phyloP scores from a whole-genome alignment of 2,113 vertebrate species.

The Nycticebus coucang region DNA sequence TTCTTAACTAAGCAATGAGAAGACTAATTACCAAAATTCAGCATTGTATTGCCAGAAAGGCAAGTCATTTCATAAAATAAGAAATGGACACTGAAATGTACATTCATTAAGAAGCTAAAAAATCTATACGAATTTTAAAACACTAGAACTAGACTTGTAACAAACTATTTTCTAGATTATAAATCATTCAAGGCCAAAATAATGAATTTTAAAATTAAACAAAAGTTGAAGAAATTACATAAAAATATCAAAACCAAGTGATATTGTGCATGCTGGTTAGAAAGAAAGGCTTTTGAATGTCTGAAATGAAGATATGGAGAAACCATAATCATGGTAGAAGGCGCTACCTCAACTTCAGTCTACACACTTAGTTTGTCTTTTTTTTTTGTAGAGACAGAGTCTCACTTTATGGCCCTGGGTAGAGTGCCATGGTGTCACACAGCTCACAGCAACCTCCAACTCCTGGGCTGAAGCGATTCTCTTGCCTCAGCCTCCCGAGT shows the following conservation, averaged over 20 bases:
- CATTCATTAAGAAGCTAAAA: neutral
- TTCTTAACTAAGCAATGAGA: conserved; percentile 32
- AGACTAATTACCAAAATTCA: conserved; percentile 20
- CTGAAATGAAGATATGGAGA: conserved; percentile 40
- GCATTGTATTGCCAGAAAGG: neutral
- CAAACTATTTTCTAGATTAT: conserved; percentile 40
- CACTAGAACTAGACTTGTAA: neutral
- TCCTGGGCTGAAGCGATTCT: too few species aligned
- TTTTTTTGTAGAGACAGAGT: too few species aligned
- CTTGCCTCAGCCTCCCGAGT: too few species aligned
- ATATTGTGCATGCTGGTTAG: conserved; percentile 34
- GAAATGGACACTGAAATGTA: neutral
- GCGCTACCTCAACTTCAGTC: conserved; percentile 43
- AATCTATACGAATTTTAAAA: conserved; percentile 4
- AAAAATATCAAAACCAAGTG: conserved; percentile 69
- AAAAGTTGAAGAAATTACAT: conserved; percentile 50
- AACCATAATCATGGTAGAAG: conserved; percentile 1
- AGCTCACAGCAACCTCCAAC: too few species aligned
- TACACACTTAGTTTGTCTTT: neutral
- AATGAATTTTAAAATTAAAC: conserved; percentile 49
- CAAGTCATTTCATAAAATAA: neutral
- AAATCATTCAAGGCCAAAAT: conserved; percentile 36
- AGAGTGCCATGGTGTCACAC: too few species aligned
- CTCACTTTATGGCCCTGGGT: too few species aligned
- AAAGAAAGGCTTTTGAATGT: conserved; percentile 67